These are phyloP conservation scores for Magallana ariakensis DNA, from an alignment of 1,140 invertebrate species.

Conservation along the genomic window DNA sequence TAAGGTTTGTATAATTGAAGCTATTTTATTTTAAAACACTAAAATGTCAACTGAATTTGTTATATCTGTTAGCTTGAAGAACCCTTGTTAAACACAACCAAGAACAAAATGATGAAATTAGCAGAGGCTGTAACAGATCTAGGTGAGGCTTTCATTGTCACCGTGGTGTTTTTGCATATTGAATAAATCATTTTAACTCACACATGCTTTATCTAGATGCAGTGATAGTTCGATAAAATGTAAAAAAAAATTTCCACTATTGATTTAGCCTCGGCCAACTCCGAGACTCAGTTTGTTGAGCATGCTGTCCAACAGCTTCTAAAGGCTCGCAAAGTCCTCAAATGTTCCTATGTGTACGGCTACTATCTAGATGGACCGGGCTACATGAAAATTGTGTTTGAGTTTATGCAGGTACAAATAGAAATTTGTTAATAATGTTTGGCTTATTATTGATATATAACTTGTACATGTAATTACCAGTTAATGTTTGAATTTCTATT, in stretches of 20 bases:
- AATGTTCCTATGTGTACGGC: slow-evolving; percentile 86
- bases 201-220: too few species aligned
- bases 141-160: slow-evolving; percentile 58
- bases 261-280: slow-evolving; percentile 71
- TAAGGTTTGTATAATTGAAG: too few species aligned
- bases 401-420: slow-evolving; percentile 82
- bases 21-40: too few species aligned
- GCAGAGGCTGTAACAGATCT: slow-evolving; percentile 79
- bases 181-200: too few species aligned
- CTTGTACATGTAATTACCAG: slow-evolving; percentile 5
- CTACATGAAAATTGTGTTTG: slow-evolving; percentile 86
- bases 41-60: too few species aligned
- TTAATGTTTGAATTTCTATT: background rate
- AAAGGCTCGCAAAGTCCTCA: slow-evolving; percentile 84
- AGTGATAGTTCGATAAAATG: too few species aligned
- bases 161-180: too few species aligned
- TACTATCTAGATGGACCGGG: slow-evolving; percentile 85
- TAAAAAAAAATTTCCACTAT: too few species aligned
- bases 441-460: too few species aligned
- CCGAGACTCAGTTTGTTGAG: slow-evolving; percentile 83
- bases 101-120: slow-evolving; percentile 85
- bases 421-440: background rate
- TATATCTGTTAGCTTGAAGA: slow-evolving; percentile 82
- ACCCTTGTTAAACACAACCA: slow-evolving; percentile 83
- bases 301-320: slow-evolving; percentile 85